Evolutionary conservation across 2,797 vertebrate species (phyloP).

Genomic region (Pseudochromis fuscus): DNA sequence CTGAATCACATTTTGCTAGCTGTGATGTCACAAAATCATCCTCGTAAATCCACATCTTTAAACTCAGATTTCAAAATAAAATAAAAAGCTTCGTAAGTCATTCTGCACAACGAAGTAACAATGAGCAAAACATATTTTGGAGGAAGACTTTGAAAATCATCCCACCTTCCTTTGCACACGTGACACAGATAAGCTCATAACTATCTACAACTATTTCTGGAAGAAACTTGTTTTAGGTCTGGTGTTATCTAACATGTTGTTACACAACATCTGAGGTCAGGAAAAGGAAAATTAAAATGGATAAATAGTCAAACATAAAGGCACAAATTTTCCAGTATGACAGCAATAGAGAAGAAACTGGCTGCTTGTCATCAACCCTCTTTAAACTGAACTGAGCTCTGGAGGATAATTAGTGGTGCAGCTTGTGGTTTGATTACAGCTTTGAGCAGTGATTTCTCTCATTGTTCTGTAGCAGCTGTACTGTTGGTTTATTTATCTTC

Average conservation of each 20-base stretch:
- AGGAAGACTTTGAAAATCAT: background rate
- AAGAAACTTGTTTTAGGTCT: background rate
- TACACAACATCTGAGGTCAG: background rate
- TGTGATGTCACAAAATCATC: background rate
- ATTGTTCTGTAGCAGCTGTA: slow-evolving; percentile 37
- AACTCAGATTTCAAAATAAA: background rate
- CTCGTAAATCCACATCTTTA: background rate
- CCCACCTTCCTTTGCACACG: background rate
- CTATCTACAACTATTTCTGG: slow-evolving; percentile 2
- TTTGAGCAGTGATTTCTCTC: slow-evolving; percentile 10
- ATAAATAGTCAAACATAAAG: slow-evolving; percentile 18
- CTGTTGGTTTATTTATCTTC: slow-evolving; percentile 29
- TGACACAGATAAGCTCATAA: slow-evolving; percentile 17
- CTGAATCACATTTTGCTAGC: too few relatives aligned
- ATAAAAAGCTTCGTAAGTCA: too few relatives aligned
- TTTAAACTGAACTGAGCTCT: slow-evolving; percentile 35
- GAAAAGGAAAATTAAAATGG: background rate
- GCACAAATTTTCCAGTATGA: slow-evolving; percentile 21
- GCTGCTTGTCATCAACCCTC: slow-evolving; percentile 14
- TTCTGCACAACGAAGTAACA: slow-evolving; percentile 5
- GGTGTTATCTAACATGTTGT: slow-evolving; percentile 22
- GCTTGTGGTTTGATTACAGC: slow-evolving; percentile 58
- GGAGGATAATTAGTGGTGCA: slow-evolving; percentile 49
- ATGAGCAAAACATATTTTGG: background rate
- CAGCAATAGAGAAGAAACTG: background rate